These are phyloP conservation scores for Thera obeliscata DNA, from an alignment of 2,888 invertebrate species.

Conservation along the genomic window DNA sequence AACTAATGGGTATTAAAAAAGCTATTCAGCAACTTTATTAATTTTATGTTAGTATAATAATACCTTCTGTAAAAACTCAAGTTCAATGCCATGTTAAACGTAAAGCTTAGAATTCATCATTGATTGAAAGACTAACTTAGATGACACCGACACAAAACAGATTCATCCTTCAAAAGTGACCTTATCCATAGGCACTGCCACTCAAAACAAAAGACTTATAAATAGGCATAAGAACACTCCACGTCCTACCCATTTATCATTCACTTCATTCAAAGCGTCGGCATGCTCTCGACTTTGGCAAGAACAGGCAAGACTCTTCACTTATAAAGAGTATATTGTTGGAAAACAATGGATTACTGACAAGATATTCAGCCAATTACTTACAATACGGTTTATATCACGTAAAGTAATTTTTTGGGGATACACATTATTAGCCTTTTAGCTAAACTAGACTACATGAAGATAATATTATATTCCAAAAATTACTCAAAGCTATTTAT, in stretches of 20 bases:
- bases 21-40: no score
- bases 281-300: slow-evolving; percentile 51
- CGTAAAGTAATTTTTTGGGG: not conserved
- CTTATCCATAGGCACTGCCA: slow-evolving; percentile 46
- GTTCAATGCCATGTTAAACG: not conserved
- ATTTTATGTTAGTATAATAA: no score
- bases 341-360: slow-evolving; percentile 75
- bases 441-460: not conserved
- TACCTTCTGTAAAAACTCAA: not conserved
- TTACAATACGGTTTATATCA: slow-evolving; percentile 11
- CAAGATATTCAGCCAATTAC: slow-evolving; percentile 25
- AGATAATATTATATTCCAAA: no score
- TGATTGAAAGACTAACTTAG: slow-evolving; percentile 14
- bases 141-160: slow-evolving; percentile 19
- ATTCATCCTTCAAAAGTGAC: slow-evolving; percentile 42
- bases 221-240: slow-evolving; percentile 60
- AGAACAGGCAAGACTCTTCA: slow-evolving; percentile 61
- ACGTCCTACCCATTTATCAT: slow-evolving; percentile 68
- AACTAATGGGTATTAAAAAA: no score
- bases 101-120: slow-evolving; percentile 1
- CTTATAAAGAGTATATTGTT: slow-evolving; percentile 74
- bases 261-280: slow-evolving; percentile 49
- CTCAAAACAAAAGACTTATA: slow-evolving; percentile 58
- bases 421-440: not conserved
- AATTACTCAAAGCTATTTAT: not conserved